Conservation (phyloP, 2,888 invertebrate species). For the Caenorhabditis sp. region DNA sequence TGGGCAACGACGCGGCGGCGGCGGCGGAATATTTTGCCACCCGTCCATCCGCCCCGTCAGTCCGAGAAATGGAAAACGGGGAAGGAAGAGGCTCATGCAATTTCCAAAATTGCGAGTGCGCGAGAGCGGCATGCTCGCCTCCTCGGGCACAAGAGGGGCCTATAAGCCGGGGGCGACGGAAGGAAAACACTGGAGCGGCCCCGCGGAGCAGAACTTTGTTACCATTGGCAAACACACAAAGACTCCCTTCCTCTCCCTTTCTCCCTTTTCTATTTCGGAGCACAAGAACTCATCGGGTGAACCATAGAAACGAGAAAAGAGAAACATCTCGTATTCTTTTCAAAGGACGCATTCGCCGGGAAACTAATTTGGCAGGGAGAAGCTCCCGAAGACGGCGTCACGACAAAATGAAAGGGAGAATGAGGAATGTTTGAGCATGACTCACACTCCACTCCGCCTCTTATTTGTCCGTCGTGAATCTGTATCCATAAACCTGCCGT, state of each 20-base stretch:
- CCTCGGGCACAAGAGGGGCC: slow-evolving; percentile 23
- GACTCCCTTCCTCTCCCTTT: not conserved
- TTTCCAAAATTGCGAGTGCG: slow-evolving; percentile 49
- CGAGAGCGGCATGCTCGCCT: no score
- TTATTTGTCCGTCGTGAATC: no score
- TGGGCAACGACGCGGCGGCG: not conserved
- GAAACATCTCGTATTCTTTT: not conserved
- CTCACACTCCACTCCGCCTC: no score
- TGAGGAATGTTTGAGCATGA: no score
- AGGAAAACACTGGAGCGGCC: slow-evolving; percentile 25
- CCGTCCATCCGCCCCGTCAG: slow-evolving; percentile 31
- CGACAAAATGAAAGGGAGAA: slow-evolving; percentile 10
- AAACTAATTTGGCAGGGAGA: slow-evolving; percentile 32
- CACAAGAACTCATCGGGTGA: not conserved
- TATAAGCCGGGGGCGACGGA: slow-evolving; percentile 41
- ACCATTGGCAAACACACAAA: slow-evolving; percentile 44
- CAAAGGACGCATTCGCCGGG: slow-evolving; percentile 10
- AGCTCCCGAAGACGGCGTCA: not conserved
- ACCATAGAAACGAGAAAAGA: slow-evolving; percentile 5
- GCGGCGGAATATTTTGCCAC: slow-evolving; percentile 35
- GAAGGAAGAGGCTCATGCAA: slow-evolving; percentile 45
- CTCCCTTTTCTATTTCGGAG: no score
- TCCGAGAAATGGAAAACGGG: slow-evolving; percentile 38
- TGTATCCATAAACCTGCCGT: no score
- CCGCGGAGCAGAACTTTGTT: slow-evolving; percentile 23